Percentiles rank a stretch among this genome's conserved stretches.
phyloP scores from a whole-genome alignment of 2,113 vertebrate species.

The Saguinus imperator region DNA sequence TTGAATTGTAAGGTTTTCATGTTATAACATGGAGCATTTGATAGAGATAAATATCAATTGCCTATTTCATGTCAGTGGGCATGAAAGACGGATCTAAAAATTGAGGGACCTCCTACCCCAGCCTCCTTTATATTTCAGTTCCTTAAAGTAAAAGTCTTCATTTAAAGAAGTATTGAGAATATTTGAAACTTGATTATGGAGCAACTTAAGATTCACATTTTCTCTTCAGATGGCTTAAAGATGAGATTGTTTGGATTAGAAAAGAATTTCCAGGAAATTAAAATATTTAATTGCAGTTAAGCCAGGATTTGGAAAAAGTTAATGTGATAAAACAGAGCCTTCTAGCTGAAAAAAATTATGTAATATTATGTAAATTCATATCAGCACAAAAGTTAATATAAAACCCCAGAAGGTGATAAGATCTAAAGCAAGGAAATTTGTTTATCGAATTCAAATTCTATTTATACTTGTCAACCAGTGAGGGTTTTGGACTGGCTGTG shows the following conservation, averaged over 20 bases:
- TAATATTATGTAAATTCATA: slow-evolving; percentile 58
- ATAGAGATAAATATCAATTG: slow-evolving; percentile 35
- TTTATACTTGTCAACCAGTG: not conserved
- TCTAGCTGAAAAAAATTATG: slow-evolving; percentile 21
- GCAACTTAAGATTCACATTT: slow-evolving; percentile 33
- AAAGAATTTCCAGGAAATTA: slow-evolving; percentile 64
- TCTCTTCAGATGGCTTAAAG: slow-evolving; percentile 41
- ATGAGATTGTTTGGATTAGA: slow-evolving; percentile 47
- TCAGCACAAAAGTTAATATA: slow-evolving; percentile 40
- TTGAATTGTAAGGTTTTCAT: slow-evolving; percentile 14
- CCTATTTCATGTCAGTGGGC: not conserved
- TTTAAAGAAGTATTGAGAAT: slow-evolving; percentile 45
- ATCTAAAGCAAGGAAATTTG: slow-evolving; percentile 26
- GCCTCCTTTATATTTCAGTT: not conserved
- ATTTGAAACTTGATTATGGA: slow-evolving; percentile 53
- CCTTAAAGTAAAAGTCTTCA: slow-evolving; percentile 35
- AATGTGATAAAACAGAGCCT: slow-evolving; percentile 22
- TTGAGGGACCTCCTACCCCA: not conserved
- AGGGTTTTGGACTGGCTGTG: not conserved
- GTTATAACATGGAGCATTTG: slow-evolving; percentile 26
- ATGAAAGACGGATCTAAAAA: slow-evolving; percentile 25
- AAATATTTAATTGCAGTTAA: slow-evolving; percentile 65
- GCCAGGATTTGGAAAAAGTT: slow-evolving; percentile 56
- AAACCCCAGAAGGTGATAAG: slow-evolving; percentile 38
- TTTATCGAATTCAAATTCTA: slow-evolving; percentile 41